Conservation (phyloP, 1,140 invertebrate species). For the Magallana gigas region DNA sequence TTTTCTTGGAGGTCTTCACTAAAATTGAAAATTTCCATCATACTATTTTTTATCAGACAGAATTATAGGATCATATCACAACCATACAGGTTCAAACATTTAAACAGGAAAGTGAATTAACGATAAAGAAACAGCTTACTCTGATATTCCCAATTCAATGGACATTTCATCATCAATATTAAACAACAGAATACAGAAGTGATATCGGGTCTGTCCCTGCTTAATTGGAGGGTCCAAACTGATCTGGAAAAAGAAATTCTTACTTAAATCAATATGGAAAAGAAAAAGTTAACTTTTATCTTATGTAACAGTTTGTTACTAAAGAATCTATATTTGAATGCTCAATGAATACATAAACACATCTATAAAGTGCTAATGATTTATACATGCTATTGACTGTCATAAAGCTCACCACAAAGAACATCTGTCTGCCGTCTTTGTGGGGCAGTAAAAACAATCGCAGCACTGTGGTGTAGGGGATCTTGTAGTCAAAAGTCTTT, state of each 20-base stretch:
- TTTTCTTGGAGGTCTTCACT: conserved; percentile 95
- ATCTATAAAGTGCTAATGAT: too few species aligned
- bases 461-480: conserved; percentile 96
- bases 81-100: too few species aligned
- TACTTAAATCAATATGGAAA: background rate
- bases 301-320: too few species aligned
- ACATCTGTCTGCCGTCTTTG: conserved; percentile 98
- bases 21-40: background rate
- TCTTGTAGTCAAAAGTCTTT: conserved; percentile 99
- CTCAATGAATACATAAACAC: too few species aligned
- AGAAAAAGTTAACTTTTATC: too few species aligned
- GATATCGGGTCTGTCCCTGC: conserved; percentile 96
- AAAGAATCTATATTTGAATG: too few species aligned
- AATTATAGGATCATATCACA: too few species aligned
- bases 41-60: too few species aligned
- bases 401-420: conserved; percentile 91
- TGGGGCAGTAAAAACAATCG: conserved; percentile 97
- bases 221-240: conserved; percentile 99
- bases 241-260: conserved; percentile 79
- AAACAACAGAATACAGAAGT: conserved; percentile 97
- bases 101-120: too few species aligned
- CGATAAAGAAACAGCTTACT: conserved; percentile 82
- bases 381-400: too few species aligned
- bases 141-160: conserved; percentile 94
- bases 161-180: conserved; percentile 93